A percentile compares a stretch with the other conserved stretches of the same genome.
Evolutionary conservation across 2,113 vertebrate genomes (phyloP).

Genomic region (Pitta sordida): DNA sequence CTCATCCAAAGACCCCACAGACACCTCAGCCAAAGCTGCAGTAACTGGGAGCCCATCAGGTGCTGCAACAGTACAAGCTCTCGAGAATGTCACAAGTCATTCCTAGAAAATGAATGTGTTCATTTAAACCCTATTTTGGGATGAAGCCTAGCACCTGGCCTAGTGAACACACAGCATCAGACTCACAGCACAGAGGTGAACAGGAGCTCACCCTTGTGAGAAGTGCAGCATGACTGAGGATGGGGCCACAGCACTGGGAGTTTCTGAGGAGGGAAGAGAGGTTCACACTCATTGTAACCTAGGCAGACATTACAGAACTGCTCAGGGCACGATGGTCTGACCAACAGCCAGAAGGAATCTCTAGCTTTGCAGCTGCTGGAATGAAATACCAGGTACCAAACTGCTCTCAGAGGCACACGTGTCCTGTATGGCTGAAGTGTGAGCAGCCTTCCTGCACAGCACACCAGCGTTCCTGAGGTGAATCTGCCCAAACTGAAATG

Average conservation of each 20-base stretch:
- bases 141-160: not conserved
- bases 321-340: not conserved
- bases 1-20: not conserved
- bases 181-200: not conserved
- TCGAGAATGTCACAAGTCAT: not conserved
- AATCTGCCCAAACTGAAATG: not conserved
- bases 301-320: not conserved
- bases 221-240: not conserved
- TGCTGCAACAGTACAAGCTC: not conserved
- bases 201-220: not conserved
- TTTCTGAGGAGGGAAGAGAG: not conserved
- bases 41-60: not conserved
- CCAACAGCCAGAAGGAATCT: not conserved
- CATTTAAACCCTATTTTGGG: not conserved
- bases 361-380: accelerated
- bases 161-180: not conserved
- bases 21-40: not conserved
- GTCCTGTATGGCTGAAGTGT: not conserved
- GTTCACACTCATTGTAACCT: not conserved
- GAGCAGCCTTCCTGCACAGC: not conserved
- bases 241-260: not conserved
- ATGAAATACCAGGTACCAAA: accelerated
- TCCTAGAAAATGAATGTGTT: not conserved
- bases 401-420: not conserved
- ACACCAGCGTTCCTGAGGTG: not conserved